Evolutionary conservation across 2,113 vertebrate species (phyloP), one percentile per base, ranked within the genome.

Genomic region (Sceloporus tristichus): DNA sequence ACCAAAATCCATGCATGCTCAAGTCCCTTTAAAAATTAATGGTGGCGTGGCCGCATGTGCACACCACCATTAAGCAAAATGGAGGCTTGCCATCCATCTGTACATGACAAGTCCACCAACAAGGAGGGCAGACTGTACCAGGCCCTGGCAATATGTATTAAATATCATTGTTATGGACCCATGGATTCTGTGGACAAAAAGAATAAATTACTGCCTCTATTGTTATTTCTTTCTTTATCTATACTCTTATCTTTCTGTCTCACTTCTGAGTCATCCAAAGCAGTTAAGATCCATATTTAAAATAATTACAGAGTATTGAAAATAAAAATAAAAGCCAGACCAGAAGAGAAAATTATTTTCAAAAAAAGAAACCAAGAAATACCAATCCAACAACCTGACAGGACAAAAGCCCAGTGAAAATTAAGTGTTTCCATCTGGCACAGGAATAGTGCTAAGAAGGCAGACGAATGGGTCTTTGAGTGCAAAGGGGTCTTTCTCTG

Each of bases 41-140:
- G 34, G 34, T 34, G 34, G 34, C 34, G 34, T 34, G 34, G 34
- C 34, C 34, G 34, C 34, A 34, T 34, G 34, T 34, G 34, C 34
- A 34, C 34, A 34, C 34, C 34, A 1, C 34, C 34, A 34, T 34
- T 34, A 34, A 34, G 34, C 34, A 34, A 34, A 34, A 34, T 34
- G 34, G 34, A 1, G 34, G 34, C 34, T 34, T 34, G 34, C 34
- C 34, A 34, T 1, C 34, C 34, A 34, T 34, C 34, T 34, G 34
- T 1, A 34, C 1, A 34, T 34, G 34, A 34, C 34, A 34, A 34
- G 34, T 34, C 34, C 34, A 34, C 34, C 34, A 34, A 34, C 34
- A 34, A 34, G 34, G 34, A 34, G 34, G 34, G 34, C 34, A 34
- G 34, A 34, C 34, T 34, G 56, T 0, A 0, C 75, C 5, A 83